Percentiles rank a stretch among this genome's conserved stretches.
phyloP scores from a whole-genome alignment of 2,888 invertebrate genomes.

The Mactromeris polynyma region DNA sequence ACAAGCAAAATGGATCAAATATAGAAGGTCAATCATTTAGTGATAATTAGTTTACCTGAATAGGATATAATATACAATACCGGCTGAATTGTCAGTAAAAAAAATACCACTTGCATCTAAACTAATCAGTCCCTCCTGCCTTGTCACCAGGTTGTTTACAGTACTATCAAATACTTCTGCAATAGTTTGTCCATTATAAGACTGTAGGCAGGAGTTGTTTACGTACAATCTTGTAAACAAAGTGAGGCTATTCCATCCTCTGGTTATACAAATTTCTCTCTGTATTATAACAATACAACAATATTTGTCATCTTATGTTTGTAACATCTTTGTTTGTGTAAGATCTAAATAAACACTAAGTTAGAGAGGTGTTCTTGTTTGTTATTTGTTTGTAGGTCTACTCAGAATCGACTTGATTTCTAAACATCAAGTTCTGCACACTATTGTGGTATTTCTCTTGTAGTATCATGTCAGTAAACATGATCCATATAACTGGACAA shows the following conservation, averaged over 20 bases:
- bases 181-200: not conserved
- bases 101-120: not conserved
- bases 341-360: not conserved
- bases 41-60: no score
- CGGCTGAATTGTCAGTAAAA: no score
- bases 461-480: no score
- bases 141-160: not conserved
- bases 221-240: not conserved
- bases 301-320: not conserved
- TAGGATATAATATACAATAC: no score
- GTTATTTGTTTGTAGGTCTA: not conserved
- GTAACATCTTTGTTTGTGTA: constrained; percentile 2
- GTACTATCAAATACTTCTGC: not conserved
- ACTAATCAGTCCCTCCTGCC: not conserved
- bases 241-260: not conserved
- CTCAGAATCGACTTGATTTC: no score
- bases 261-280: not conserved
- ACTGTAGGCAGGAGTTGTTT: not conserved
- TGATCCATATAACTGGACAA: no score
- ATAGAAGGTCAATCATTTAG: no score
- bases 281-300: not conserved
- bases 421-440: no score
- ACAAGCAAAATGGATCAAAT: no score
- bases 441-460: no score
- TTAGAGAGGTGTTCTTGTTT: not conserved